phyloP scores from a whole-genome alignment of 2,797 vertebrate genomes.

The Clarias fuscus region DNA sequence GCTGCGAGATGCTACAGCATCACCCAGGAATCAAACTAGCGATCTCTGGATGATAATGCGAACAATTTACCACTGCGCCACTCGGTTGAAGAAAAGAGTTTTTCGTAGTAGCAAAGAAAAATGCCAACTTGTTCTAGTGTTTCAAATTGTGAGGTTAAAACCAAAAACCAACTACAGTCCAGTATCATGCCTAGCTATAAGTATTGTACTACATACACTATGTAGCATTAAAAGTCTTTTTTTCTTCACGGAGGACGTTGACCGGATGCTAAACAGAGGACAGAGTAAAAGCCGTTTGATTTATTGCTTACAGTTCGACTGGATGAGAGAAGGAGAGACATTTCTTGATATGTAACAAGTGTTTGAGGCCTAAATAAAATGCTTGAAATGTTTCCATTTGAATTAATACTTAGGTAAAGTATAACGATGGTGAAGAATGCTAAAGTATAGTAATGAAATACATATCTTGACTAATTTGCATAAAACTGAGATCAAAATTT shows the following conservation, averaged over 20 bases:
- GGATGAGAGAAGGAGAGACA: neutral
- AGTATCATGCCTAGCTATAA: neutral
- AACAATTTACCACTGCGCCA: too few relatives aligned
- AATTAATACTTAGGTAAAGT: neutral
- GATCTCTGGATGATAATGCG: too few relatives aligned
- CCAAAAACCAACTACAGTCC: neutral
- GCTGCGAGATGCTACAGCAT: too few relatives aligned
- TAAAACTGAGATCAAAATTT: neutral
- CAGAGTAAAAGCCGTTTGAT: neutral
- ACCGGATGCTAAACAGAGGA: neutral
- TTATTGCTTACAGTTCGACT: neutral
- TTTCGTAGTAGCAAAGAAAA: too few relatives aligned
- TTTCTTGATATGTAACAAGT: neutral
- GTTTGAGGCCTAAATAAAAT: neutral
- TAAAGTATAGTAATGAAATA: neutral
- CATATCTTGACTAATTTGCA: neutral
- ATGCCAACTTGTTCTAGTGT: too few relatives aligned
- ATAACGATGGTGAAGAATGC: neutral
- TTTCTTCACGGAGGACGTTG: neutral
- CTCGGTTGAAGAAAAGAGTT: too few relatives aligned
- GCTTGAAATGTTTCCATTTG: neutral
- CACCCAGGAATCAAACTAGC: too few relatives aligned
- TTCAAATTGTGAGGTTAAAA: too few relatives aligned
- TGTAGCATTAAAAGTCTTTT: neutral
- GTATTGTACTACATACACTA: too few relatives aligned